Evolutionary conservation across 2,888 invertebrate genomes (phyloP).

Genomic region (Ceraclea dissimilis): DNA sequence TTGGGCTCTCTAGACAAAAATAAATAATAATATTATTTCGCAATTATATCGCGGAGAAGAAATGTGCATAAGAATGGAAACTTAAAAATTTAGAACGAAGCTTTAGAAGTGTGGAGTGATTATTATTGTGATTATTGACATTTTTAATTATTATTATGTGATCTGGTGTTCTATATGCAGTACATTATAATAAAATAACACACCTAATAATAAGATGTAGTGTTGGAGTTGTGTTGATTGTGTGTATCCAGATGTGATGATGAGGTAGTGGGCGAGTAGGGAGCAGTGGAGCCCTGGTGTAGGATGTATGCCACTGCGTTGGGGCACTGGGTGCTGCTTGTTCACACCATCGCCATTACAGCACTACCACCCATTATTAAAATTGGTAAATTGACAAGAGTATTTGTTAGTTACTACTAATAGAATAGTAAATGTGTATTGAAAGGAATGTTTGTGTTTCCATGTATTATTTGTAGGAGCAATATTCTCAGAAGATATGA

Average conservation of each 20-base stretch:
- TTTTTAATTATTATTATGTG: neutral
- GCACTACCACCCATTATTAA: constrained; percentile 58
- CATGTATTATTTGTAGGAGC: constrained; percentile 59
- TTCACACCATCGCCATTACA: constrained; percentile 33
- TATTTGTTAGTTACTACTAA: too few species aligned
- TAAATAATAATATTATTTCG: too few species aligned
- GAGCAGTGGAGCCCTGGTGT: neutral
- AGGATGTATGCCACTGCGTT: constrained; percentile 19
- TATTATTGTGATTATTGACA: neutral
- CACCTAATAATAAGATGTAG: too few species aligned
- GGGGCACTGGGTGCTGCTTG: constrained; percentile 22
- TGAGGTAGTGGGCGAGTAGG: neutral
- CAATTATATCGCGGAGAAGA: too few species aligned
- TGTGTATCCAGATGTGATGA: constrained; percentile 2
- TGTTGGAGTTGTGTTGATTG: too few species aligned
- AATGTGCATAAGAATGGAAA: too few species aligned
- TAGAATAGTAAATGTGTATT: too few species aligned
- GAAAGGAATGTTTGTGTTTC: too few species aligned
- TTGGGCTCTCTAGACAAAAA: too few species aligned
- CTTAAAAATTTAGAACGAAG: constrained; percentile 3
- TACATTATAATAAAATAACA: too few species aligned
- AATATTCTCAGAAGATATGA: constrained; percentile 84
- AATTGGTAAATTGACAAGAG: constrained; percentile 48
- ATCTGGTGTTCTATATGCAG: neutral
- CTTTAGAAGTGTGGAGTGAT: constrained; percentile 7